Evolutionary conservation across 2,888 invertebrate genomes (phyloP), one percentile per base, ranked within the genome.

Genomic region (Hirtodrosophila duncani): DNA sequence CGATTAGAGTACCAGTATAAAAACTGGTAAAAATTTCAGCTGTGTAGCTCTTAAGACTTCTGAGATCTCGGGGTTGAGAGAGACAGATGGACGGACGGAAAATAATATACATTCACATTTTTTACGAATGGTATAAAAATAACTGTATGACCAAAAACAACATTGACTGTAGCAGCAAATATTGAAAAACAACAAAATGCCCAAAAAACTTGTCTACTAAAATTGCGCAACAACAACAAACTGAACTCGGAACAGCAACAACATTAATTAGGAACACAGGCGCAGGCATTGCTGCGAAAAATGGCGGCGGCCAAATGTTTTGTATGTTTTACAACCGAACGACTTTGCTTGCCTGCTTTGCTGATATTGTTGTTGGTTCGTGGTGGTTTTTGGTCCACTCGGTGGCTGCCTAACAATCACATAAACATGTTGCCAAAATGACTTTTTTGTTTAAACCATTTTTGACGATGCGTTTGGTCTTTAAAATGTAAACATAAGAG

Each of bases 261-360:
- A 26, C 24, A 39, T 29, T 45, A 55, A 43, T 43, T 21, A 18
- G n/a, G 37, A 44, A 38, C 53, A 53, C 24, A 31, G 43, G 23
- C 21, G 17, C 26, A 38, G 36, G 17, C 18, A 37, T 7, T 27
- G 10, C 6, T 3, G 11, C 8, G 6, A 31, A 38, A 50, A 49
- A 37, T 46, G n/a, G 6, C 18, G 18, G 3, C n/a, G 16, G 38
- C 23, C 31, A 37, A 48, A 44, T 42, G 52, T 45, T 51, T 49
- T 61, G 53, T 51, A 37, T 63, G 57, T 44, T 67, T 57, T 38
- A 59, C 60, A 59, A 46, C 38, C 41, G 23, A 60, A 42, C 52
- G 52, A 59, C 36, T n/a, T n/a, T n/a, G n/a, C n/a, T 62, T 53
- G 42, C 39, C 45, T 46, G 38, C 49, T 51, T 52, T 59, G 43